Evolutionary conservation across 2,113 vertebrate species (phyloP).

Genomic region (Planiliza haematocheilus): DNA sequence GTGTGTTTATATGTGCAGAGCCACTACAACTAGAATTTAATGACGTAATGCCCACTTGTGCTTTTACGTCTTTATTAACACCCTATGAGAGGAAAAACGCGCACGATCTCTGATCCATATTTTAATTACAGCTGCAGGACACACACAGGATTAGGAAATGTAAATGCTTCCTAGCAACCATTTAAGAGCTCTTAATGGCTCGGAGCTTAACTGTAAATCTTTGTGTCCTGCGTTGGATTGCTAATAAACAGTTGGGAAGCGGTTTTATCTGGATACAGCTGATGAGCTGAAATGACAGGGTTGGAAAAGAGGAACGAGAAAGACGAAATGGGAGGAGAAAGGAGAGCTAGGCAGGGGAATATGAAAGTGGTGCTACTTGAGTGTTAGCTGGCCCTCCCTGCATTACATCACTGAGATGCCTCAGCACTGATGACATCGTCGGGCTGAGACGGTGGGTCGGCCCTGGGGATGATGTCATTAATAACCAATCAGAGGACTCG

Average conservation of each 20-base stretch:
- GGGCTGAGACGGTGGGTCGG: constrained; percentile 52
- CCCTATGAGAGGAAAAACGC: constrained; percentile 2
- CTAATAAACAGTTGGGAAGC: constrained; percentile 60
- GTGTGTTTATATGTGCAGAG: neutral
- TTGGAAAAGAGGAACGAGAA: constrained; percentile 30
- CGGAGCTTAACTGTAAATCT: constrained; percentile 48
- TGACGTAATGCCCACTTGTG: constrained; percentile 38
- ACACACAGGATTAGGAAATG: constrained; percentile 55
- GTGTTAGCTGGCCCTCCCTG: constrained; percentile 62
- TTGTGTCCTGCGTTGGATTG: constrained; percentile 22
- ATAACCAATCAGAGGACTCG: constrained; percentile 71
- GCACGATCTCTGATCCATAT: constrained; percentile 52
- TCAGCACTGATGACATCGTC: constrained; percentile 80
- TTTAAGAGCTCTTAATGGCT: constrained; percentile 54
- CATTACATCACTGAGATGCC: constrained; percentile 84
- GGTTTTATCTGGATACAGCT: constrained; percentile 45
- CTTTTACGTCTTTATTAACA: constrained; percentile 29
- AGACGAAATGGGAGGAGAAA: constrained; percentile 11
- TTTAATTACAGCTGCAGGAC: constrained; percentile 72
- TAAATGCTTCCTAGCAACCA: constrained; percentile 43
- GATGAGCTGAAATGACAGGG: constrained; percentile 33
- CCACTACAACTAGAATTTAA: constrained; percentile 14
- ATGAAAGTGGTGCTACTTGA: constrained; percentile 48
- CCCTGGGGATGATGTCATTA: constrained; percentile 78
- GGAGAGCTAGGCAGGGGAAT: constrained; percentile 19